A percentile compares a stretch with the other conserved stretches of the same genome.
phyloP scores from a whole-genome alignment of 2,888 invertebrate genomes.

The Athalia rosae region DNA sequence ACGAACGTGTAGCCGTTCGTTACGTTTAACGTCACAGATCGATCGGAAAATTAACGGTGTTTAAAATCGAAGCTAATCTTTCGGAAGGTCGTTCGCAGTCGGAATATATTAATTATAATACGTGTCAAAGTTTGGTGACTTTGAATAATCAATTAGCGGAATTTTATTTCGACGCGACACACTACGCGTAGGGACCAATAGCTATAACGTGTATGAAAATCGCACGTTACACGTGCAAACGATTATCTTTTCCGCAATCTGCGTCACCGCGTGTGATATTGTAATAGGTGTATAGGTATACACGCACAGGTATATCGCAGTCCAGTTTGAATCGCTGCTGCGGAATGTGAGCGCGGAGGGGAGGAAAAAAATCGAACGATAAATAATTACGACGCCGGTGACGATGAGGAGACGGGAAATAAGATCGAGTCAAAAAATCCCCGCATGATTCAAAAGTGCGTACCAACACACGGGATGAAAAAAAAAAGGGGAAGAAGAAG shows the following conservation, averaged over 20 bases:
- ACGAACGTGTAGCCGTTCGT: slow-evolving; percentile 6
- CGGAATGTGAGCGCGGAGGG: no score
- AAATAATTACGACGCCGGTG: no score
- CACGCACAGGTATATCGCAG: not conserved
- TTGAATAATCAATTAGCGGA: not conserved
- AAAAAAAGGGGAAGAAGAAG: not conserved
- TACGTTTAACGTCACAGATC: slow-evolving; percentile 22
- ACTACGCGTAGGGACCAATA: no score
- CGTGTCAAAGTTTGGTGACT: not conserved
- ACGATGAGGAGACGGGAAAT: no score
- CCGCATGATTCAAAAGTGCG: no score
- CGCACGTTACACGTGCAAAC: no score
- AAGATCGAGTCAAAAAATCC: no score
- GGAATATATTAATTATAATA: not conserved
- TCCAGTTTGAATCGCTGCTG: not conserved
- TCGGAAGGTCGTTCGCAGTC: slow-evolving; percentile 9
- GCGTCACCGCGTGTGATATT: not conserved
- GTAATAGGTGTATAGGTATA: not conserved
- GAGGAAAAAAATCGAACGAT: no score
- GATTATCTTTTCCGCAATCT: not conserved
- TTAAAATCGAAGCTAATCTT: slow-evolving; percentile 15
- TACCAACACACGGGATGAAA: not conserved
- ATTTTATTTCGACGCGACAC: not conserved
- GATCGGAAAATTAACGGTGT: slow-evolving; percentile 22
- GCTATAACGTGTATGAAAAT: no score